Evolutionary conservation across 53 echinoderm and acorn worm genomes (phyloP).

Genomic region (Pentamera pediparva): DNA sequence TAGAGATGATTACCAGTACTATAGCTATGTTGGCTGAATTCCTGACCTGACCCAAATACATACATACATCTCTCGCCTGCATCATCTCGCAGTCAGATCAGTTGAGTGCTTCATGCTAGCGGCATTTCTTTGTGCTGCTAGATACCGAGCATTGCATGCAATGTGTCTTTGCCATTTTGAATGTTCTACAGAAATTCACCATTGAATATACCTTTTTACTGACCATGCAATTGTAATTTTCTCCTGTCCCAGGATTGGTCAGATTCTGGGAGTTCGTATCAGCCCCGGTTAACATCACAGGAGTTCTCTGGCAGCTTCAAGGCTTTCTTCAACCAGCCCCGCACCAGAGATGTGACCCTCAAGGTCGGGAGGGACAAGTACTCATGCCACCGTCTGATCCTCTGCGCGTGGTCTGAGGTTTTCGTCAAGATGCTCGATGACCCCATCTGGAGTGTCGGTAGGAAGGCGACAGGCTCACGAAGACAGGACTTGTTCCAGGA

Average conservation of each 20-base stretch:
- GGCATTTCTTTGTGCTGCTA: no score
- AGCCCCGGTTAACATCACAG: neutral
- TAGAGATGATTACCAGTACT: no score
- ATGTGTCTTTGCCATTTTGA: neutral
- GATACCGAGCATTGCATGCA: neutral
- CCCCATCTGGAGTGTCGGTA: slow-evolving; percentile 12
- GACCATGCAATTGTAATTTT: neutral
- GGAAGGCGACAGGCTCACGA: slow-evolving; percentile 4
- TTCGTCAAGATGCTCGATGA: slow-evolving; percentile 54
- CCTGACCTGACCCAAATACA: no score
- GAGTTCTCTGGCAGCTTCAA: slow-evolving; percentile 20
- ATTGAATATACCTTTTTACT: neutral
- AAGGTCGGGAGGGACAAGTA: slow-evolving; percentile 43
- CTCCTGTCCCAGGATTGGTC: slow-evolving; percentile 7
- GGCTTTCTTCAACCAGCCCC: slow-evolving; percentile 21
- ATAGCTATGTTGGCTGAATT: no score
- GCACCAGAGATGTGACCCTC: slow-evolving; percentile 58
- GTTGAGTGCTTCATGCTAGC: no score
- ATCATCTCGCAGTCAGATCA: no score
- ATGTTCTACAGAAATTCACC: neutral
- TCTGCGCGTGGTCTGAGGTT: slow-evolving; percentile 71
- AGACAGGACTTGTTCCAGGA: slow-evolving; percentile 28
- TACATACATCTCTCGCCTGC: no score
- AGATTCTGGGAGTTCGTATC: slow-evolving; percentile 12
- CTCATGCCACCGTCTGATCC: slow-evolving; percentile 64